Conservation (phyloP, 2,797 vertebrate genomes). For the Enteromius thamalakanensis region DNA sequence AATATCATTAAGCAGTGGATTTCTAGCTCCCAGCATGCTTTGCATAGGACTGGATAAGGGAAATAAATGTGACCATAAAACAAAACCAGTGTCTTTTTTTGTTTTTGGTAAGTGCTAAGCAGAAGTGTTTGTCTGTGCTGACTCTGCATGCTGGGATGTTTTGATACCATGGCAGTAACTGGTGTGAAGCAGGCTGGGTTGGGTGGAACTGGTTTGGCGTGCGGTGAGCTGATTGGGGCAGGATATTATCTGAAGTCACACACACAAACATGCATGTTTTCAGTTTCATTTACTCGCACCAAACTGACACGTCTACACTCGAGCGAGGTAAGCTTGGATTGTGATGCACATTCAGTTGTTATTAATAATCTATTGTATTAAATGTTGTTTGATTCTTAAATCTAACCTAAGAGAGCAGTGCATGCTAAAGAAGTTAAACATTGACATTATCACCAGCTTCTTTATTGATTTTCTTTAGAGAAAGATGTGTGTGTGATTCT, state of each 20-base stretch:
- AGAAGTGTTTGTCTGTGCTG: not conserved
- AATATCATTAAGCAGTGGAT: not conserved
- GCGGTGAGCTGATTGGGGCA: slow-evolving; percentile 1
- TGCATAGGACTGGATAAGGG: not conserved
- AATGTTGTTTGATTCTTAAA: not conserved
- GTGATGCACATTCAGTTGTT: not conserved
- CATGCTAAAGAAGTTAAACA: not conserved
- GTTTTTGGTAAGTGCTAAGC: not conserved
- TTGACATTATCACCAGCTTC: not conserved
- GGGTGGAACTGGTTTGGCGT: not conserved
- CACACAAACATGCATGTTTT: not conserved
- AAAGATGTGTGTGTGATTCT: too few species aligned
- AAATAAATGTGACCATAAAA: too few species aligned
- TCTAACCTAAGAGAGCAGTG: not conserved
- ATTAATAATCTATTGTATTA: not conserved
- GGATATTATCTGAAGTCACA: slow-evolving; percentile 3
- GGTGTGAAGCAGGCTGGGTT: slow-evolving; percentile 8
- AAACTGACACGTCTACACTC: not conserved
- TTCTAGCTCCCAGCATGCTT: not conserved
- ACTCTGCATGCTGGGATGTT: not conserved
- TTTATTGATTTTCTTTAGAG: not conserved
- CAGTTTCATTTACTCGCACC: not conserved
- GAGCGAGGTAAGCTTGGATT: slow-evolving; percentile 20
- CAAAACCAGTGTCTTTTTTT: too few species aligned
- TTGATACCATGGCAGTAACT: slow-evolving; percentile 13